phyloP scores from a whole-genome alignment of 2,113 vertebrate species.

The Caracal caracal region DNA sequence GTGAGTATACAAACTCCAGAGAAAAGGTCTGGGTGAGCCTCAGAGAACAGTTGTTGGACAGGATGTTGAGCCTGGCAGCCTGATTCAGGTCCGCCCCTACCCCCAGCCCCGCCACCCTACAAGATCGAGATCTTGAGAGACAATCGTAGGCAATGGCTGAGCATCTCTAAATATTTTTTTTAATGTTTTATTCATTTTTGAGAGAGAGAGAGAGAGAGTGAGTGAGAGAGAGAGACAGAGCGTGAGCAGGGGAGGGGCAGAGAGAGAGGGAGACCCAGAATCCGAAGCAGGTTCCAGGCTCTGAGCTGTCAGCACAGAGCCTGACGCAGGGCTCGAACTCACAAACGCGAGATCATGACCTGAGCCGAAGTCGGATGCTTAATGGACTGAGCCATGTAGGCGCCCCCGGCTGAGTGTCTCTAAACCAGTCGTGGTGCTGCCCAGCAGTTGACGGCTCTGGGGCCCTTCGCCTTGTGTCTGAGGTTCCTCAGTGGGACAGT shows the following conservation, averaged over 20 bases:
- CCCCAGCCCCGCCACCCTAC: neutral
- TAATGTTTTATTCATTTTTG: too few species aligned
- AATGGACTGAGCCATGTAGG: too few species aligned
- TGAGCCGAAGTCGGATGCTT: too few species aligned
- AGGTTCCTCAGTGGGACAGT: neutral
- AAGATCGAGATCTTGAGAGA: neutral
- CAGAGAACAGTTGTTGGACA: neutral
- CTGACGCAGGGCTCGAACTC: too few species aligned
- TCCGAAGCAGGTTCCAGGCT: too few species aligned
- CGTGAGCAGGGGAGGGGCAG: too few species aligned
- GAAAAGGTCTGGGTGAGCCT: neutral
- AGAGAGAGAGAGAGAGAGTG: too few species aligned
- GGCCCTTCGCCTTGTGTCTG: neutral
- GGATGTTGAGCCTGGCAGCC: neutral
- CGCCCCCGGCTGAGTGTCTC: too few species aligned
- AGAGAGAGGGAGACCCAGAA: too few species aligned
- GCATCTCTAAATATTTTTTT: neutral
- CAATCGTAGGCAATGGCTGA: rapidly evolving
- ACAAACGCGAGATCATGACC: too few species aligned
- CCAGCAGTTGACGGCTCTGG: neutral
- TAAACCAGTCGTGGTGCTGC: neutral
- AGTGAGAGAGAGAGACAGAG: too few species aligned
- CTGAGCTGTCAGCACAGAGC: too few species aligned
- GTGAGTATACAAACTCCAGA: neutral
- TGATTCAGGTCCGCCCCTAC: neutral